These are phyloP conservation scores for Oenanthe melanoleuca DNA, from an alignment of 2,113 vertebrate species.

Conservation along the genomic window DNA sequence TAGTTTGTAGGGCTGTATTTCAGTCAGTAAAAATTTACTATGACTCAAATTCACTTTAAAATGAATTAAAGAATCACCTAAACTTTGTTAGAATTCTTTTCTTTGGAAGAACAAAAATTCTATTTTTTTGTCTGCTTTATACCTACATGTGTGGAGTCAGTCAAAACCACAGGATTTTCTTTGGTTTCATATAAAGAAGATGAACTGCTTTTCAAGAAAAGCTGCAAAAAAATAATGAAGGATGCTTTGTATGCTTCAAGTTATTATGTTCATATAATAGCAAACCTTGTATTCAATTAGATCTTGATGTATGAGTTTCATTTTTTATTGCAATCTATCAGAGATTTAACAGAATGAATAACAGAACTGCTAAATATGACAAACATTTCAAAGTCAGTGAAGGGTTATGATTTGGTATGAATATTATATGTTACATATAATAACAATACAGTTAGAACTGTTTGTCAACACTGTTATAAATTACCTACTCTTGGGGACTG, in stretches of 20 bases:
- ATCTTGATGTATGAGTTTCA: constrained; percentile 26
- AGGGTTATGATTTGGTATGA: constrained; percentile 1
- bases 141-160: neutral
- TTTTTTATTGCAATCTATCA: constrained; percentile 38
- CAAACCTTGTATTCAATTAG: constrained; percentile 14
- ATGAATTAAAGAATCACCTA: neutral
- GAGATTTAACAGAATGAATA: neutral
- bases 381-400: constrained; percentile 9
- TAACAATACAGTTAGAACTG: neutral
- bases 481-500: neutral
- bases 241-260: neutral
- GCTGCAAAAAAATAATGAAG: neutral
- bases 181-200: neutral
- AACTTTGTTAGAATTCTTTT: neutral
- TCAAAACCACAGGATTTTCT: neutral
- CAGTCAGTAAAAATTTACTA: neutral
- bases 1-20: neutral
- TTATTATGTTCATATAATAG: neutral
- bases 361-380: constrained; percentile 9
- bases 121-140: neutral
- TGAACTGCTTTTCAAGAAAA: neutral
- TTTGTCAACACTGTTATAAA: constrained; percentile 6
- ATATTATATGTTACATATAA: neutral
- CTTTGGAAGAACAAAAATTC: neutral
- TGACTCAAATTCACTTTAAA: neutral